Conservation (phyloP, 2,888 invertebrate genomes). For the Cylindroiulus punctatus region DNA sequence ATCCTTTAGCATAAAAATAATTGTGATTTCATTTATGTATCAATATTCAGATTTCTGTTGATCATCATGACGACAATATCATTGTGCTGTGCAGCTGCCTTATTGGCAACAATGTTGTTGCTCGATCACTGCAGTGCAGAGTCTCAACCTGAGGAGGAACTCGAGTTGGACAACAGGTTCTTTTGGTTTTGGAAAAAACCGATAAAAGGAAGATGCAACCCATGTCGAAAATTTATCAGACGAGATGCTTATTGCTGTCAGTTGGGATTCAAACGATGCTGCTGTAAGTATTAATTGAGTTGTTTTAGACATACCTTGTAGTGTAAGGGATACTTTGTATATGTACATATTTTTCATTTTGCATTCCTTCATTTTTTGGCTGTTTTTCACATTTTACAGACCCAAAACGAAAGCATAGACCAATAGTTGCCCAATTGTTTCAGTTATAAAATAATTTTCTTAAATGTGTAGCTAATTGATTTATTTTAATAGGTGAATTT, state of each 20-base stretch:
- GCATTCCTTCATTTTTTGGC: too few species aligned
- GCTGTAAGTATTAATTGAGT: constrained; percentile 32
- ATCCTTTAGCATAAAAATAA: too few species aligned
- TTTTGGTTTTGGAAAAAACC: background rate
- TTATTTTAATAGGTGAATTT: too few species aligned
- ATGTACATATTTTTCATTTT: too few species aligned
- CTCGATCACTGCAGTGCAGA: background rate
- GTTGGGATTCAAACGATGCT: background rate
- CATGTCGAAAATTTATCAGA: background rate
- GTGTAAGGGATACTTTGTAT: too few species aligned
- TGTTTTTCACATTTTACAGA: too few species aligned
- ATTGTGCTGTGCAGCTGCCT: background rate
- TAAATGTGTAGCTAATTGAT: too few species aligned
- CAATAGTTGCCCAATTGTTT: too few species aligned
- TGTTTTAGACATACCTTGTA: too few species aligned
- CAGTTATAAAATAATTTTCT: too few species aligned
- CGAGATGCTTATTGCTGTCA: constrained; percentile 9
- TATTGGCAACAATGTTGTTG: background rate
- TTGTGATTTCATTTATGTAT: too few species aligned
- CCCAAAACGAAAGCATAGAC: too few species aligned
- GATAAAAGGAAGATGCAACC: background rate
- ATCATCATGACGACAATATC: background rate
- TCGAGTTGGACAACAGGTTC: background rate
- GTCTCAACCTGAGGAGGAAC: background rate
- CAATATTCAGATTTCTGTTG: background rate